These are phyloP conservation scores for Microctenopoma stevenorrisi DNA, from an alignment of 2,797 vertebrate species.

Conservation along the genomic window DNA sequence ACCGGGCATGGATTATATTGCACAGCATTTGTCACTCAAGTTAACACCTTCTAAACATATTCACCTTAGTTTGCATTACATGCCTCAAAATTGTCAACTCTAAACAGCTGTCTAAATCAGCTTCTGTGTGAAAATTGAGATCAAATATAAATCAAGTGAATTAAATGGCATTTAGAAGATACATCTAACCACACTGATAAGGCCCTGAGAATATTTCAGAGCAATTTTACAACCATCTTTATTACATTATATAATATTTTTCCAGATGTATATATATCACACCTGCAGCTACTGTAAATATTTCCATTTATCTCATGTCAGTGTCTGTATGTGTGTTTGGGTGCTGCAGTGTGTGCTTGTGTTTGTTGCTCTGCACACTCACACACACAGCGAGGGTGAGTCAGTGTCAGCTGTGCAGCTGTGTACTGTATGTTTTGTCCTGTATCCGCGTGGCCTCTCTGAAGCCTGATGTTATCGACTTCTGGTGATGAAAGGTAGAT, in stretches of 20 bases:
- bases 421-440: constrained; percentile 59
- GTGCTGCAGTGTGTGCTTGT: background rate
- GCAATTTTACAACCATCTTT: constrained; percentile 2
- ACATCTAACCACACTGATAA: too few species aligned
- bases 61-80: background rate
- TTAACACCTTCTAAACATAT: background rate
- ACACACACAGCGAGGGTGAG: constrained; percentile 18
- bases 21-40: background rate
- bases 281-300: constrained; percentile 51
- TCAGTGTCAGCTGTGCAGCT: constrained; percentile 64
- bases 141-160: too few species aligned
- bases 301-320: constrained; percentile 20
- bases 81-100: background rate
- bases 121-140: background rate
- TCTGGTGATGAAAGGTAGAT: constrained; percentile 75
- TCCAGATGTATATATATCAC: constrained; percentile 53
- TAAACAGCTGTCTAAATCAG: background rate
- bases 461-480: constrained; percentile 62
- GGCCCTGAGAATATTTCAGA: constrained; percentile 4
- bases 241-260: constrained; percentile 18
- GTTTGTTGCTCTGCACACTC: constrained; percentile 36
- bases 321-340: constrained; percentile 12
- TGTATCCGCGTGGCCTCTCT: constrained; percentile 57
- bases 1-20: background rate
- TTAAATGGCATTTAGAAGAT: background rate